Conservation (phyloP, 92 coral and sea anemone species). For the Parazoanthus darwini region DNA sequence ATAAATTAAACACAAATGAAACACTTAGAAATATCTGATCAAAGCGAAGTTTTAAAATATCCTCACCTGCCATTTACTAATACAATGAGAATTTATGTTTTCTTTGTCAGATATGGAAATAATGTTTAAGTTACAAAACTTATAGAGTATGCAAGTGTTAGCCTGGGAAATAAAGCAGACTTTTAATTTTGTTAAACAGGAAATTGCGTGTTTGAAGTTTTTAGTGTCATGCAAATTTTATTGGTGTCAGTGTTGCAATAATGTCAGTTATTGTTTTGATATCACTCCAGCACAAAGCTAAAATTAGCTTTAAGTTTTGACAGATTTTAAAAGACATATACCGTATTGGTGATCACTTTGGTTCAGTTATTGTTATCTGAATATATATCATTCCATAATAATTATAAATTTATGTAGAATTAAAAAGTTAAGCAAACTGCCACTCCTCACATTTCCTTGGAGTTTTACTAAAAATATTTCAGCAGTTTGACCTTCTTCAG, state of each 20-base stretch:
- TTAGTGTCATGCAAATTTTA: not conserved
- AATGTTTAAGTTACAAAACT: not conserved
- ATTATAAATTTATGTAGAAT: too few relatives aligned
- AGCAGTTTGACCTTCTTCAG: too few relatives aligned
- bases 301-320: too few relatives aligned
- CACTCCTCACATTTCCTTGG: too few relatives aligned
- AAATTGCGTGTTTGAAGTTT: not conserved
- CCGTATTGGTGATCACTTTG: too few relatives aligned
- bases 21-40: not conserved
- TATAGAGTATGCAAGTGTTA: not conserved
- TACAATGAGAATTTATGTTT: not conserved
- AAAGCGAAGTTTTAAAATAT: not conserved
- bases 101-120: not conserved
- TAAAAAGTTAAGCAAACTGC: too few relatives aligned
- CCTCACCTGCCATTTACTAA: not conserved
- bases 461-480: too few relatives aligned
- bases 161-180: constrained; percentile 6
- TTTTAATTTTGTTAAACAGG: not conserved
- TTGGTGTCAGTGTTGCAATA: not conserved
- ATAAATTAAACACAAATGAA: not conserved
- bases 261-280: too few relatives aligned
- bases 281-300: too few relatives aligned
- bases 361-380: too few relatives aligned
- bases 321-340: too few relatives aligned
- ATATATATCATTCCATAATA: too few relatives aligned